Percentiles rank a stretch among this genome's conserved stretches.
These are phyloP conservation scores for Ictidomys tridecemlineatus DNA, from an alignment of 2,113 vertebrate species.

Conservation along the genomic window DNA sequence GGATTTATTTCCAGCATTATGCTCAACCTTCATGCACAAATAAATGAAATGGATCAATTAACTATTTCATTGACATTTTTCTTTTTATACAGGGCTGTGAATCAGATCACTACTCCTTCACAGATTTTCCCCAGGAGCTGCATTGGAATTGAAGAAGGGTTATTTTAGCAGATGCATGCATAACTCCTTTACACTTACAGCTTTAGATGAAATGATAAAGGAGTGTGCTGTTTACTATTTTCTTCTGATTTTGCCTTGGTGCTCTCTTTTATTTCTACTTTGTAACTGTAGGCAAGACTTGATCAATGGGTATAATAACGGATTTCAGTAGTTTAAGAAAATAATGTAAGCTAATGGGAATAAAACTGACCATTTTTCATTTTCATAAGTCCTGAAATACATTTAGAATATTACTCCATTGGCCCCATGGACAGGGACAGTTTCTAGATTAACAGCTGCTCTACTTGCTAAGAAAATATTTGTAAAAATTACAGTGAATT, in stretches of 20 bases:
- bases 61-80: constrained; percentile 55
- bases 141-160: constrained; percentile 32
- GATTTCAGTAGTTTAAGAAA: constrained; percentile 51
- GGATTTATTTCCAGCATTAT: constrained; percentile 70
- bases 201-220: constrained; percentile 27
- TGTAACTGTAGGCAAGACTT: constrained; percentile 59
- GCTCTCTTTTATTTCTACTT: constrained; percentile 55
- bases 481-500: constrained; percentile 84
- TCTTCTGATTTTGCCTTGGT: constrained; percentile 41
- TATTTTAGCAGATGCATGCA: constrained; percentile 33
- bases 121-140: constrained; percentile 48
- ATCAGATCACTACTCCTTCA: constrained; percentile 9
- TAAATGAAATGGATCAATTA: constrained; percentile 70
- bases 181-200: constrained; percentile 41
- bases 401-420: constrained; percentile 40
- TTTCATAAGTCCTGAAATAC: constrained; percentile 59
- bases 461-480: constrained; percentile 85
- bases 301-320: constrained; percentile 59
- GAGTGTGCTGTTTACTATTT: neutral
- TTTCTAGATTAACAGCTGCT: constrained; percentile 80
- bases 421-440: constrained; percentile 50
- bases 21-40: constrained; percentile 59
- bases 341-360: neutral
- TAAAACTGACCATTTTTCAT: constrained; percentile 68
- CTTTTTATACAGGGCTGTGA: constrained; percentile 60